Percentiles rank a stretch among this genome's conserved stretches.
Evolutionary conservation across 2,888 invertebrate genomes (phyloP).

Genomic region (Tetragonisca angustula): DNA sequence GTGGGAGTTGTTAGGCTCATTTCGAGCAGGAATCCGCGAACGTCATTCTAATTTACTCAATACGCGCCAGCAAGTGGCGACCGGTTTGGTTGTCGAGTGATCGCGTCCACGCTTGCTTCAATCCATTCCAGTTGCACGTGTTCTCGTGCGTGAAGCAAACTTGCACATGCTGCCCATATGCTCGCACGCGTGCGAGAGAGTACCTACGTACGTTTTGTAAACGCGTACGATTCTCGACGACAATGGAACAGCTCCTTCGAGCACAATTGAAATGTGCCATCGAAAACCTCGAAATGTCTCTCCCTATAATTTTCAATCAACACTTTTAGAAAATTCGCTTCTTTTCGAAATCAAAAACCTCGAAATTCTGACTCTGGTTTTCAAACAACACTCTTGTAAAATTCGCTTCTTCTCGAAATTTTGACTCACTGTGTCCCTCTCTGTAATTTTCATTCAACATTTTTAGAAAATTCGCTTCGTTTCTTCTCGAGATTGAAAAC

Average conservation of each 20-base stretch:
- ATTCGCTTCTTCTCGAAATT: too few species aligned
- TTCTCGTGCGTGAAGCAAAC: slow-evolving; percentile 41
- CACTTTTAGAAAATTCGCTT: too few species aligned
- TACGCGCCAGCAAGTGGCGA: slow-evolving; percentile 38
- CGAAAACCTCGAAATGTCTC: too few species aligned
- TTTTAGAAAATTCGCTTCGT: too few species aligned
- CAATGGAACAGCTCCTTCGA: background rate
- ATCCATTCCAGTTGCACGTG: slow-evolving; percentile 61
- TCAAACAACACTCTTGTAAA: too few species aligned
- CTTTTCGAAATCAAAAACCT: too few species aligned
- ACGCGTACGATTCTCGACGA: background rate
- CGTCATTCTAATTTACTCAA: slow-evolving; percentile 42
- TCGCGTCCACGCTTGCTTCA: slow-evolving; percentile 27
- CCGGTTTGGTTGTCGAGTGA: slow-evolving; percentile 28
- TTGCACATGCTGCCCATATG: slow-evolving; percentile 73
- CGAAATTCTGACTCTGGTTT: too few species aligned
- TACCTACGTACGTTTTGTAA: background rate
- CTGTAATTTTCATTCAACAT: too few species aligned
- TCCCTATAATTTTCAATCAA: too few species aligned
- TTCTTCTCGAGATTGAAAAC: too few species aligned
- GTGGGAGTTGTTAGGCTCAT: too few species aligned
- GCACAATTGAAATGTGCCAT: background rate
- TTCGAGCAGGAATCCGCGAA: background rate
- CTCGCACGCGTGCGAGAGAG: slow-evolving; percentile 40
- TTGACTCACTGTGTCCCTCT: too few species aligned